Evolutionary conservation across 2,888 invertebrate species (phyloP).

Genomic region (Epsilonema sp.): DNA sequence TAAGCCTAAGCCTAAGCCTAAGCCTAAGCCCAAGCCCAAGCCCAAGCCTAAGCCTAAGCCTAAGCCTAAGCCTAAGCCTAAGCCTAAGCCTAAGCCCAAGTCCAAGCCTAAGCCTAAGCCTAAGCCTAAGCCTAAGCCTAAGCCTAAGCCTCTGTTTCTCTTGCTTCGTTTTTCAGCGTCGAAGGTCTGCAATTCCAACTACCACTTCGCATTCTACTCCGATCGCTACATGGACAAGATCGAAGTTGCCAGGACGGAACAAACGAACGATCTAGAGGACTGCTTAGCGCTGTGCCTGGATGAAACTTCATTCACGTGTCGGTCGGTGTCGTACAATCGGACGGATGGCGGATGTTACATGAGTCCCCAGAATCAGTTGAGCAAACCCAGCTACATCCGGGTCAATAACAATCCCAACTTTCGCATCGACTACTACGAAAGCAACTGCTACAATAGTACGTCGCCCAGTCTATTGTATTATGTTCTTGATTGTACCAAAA

Average conservation of each 20-base stretch:
- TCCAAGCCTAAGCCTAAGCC: too few relatives aligned
- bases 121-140: too few relatives aligned
- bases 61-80: too few relatives aligned
- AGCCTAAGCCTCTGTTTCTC: too few relatives aligned
- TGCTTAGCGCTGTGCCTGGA: constrained; percentile 7
- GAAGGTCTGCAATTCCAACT: constrained; percentile 20
- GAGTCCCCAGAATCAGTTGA: constrained; percentile 24
- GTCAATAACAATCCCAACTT: constrained; percentile 29
- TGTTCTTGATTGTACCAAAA: too few relatives aligned
- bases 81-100: too few relatives aligned
- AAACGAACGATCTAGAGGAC: constrained; percentile 17
- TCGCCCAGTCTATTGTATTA: not conserved
- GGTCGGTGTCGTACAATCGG: constrained; percentile 26
- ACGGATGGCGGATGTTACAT: constrained; percentile 20
- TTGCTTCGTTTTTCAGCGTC: constrained; percentile 15
- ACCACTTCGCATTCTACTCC: constrained; percentile 26
- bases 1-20: too few relatives aligned
- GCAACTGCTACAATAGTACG: constrained; percentile 27
- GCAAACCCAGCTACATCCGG: constrained; percentile 21
- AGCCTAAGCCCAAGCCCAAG: too few relatives aligned
- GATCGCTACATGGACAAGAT: constrained; percentile 24
- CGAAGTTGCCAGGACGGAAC: constrained; percentile 12
- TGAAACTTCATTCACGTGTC: constrained; percentile 16
- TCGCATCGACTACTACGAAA: constrained; percentile 28
- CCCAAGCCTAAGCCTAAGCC: too few relatives aligned